phyloP scores from a whole-genome alignment of 30 jellyfish, hydroid and myxozoan genomes.

The Aurelia coerulea region DNA sequence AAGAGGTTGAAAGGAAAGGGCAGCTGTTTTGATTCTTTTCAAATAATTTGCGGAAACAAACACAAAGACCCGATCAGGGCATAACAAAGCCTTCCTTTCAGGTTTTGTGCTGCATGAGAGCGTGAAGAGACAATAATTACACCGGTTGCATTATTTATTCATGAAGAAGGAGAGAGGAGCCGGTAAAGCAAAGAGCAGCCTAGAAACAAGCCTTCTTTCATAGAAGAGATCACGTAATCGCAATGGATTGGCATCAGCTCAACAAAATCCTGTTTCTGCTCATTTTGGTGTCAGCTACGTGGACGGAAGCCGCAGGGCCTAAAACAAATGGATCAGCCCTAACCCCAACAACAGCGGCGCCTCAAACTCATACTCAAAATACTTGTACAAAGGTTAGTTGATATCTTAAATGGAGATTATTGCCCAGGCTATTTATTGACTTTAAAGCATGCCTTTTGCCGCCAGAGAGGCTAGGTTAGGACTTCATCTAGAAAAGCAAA shows the following conservation, averaged over 20 bases:
- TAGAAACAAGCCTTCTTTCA: no score
- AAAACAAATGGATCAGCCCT: neutral
- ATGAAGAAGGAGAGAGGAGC: no score
- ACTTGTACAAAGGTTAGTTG: neutral
- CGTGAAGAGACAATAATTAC: conserved; percentile 1
- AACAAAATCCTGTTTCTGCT: no score
- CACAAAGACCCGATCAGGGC: no score
- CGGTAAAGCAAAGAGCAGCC: no score
- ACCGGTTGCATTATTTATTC: neutral
- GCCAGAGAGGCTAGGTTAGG: no score
- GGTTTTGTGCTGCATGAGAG: conserved; percentile 36
- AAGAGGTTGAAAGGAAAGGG: conserved; percentile 41
- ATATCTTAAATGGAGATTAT: no score
- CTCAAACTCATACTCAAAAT: neutral
- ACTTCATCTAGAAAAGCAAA: no score
- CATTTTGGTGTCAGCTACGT: neutral
- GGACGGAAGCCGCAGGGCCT: neutral
- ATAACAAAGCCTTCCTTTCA: no score
- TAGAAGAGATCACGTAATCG: neutral
- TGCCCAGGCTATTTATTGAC: no score
- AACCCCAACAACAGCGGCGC: neutral
- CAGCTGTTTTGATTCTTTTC: conserved; percentile 30
- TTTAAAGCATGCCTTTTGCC: no score
- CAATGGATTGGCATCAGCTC: neutral
- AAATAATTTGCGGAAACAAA: neutral